Conservation (phyloP, 1,140 invertebrate genomes). For the Danaus plexippus region DNA sequence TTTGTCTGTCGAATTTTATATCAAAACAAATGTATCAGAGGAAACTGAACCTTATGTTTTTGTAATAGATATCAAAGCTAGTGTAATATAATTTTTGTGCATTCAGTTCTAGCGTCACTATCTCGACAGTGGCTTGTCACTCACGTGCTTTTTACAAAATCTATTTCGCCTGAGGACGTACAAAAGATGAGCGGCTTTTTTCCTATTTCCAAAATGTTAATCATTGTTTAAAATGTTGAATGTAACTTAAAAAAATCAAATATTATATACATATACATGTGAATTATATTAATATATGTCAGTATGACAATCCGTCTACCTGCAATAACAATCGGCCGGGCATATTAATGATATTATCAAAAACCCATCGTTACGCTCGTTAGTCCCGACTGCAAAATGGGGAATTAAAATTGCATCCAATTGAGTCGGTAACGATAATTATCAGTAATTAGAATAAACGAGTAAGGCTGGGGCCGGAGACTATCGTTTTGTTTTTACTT, state of each 20-base stretch:
- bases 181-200: constrained; percentile 21
- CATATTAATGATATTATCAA: constrained; percentile 36
- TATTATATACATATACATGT: no score
- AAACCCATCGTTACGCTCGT: constrained; percentile 35
- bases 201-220: no score
- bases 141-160: constrained; percentile 32
- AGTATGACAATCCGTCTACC: constrained; percentile 10
- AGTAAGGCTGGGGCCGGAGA: constrained; percentile 2
- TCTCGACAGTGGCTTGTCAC: constrained; percentile 34
- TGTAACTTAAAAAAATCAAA: no score
- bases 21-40: neutral
- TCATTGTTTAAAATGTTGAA: no score
- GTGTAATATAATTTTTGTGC: constrained; percentile 16
- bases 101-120: constrained; percentile 28
- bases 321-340: constrained; percentile 26
- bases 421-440: constrained; percentile 31
- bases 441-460: constrained; percentile 36
- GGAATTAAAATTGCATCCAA: constrained; percentile 41
- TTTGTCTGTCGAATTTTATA: constrained; percentile 15
- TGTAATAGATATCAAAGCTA: constrained; percentile 2
- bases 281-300: no score
- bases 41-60: constrained; percentile 11
- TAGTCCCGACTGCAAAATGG: constrained; percentile 29
- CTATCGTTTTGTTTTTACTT: constrained; percentile 11
- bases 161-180: constrained; percentile 25